A percentile compares a stretch with the other conserved stretches of the same genome.
phyloP scores from a whole-genome alignment of 2,113 vertebrate genomes.

The Equus przewalskii region DNA sequence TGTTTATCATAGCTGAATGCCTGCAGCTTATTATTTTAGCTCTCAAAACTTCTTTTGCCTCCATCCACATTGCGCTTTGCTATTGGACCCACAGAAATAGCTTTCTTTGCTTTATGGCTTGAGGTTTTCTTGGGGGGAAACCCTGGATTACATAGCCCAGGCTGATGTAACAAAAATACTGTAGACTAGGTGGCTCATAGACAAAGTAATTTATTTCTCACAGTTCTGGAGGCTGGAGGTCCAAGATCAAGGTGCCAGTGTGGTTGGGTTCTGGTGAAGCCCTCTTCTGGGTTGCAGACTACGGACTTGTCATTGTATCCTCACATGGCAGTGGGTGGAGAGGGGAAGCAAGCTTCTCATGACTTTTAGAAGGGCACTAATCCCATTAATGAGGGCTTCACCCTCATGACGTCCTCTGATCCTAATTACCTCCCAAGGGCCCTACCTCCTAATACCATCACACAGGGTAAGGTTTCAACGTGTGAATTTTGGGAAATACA shows the following conservation, averaged over 20 bases:
- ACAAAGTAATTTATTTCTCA: background rate
- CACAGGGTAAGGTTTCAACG: background rate
- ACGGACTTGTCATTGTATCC: background rate
- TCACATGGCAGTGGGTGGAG: background rate
- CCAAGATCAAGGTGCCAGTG: background rate
- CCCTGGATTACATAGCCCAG: background rate
- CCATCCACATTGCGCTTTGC: background rate
- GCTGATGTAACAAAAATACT: background rate
- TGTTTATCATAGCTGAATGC: background rate
- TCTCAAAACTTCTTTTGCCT: background rate
- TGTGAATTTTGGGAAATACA: background rate
- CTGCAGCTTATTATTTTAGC: background rate
- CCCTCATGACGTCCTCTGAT: background rate
- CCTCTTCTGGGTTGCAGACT: background rate
- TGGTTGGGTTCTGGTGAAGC: background rate
- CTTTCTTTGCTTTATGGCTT: background rate
- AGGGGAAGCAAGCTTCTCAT: background rate
- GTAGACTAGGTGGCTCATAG: background rate
- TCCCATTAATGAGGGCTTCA: background rate
- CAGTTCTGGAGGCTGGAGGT: background rate
- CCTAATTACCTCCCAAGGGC: background rate
- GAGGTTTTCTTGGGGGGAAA: background rate
- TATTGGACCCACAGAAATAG: background rate
- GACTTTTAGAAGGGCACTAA: background rate
- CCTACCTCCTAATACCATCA: background rate